Evolutionary conservation across 2,113 vertebrate genomes (phyloP), one percentile per base, ranked within the genome.

Genomic region (Rhea pennata): DNA sequence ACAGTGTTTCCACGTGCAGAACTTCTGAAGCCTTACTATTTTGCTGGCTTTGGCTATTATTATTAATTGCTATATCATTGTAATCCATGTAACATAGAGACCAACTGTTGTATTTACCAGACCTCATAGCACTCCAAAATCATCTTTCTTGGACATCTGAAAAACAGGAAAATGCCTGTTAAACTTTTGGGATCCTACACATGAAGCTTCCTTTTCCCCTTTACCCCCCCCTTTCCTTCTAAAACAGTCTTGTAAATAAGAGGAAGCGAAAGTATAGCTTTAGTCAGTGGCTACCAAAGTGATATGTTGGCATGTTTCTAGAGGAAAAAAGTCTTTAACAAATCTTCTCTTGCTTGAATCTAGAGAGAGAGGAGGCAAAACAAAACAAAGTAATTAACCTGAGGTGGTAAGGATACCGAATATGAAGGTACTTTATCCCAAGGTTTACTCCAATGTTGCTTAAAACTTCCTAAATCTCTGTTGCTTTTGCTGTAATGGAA

Each of bases 141-240:
- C 50, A 61, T 78, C 88, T 89, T 48, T 96, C 93, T 96, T 75
- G 93, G 36, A 53, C 64, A 9, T 69, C 24, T 76, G 87, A 91
- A 81, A 90, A 79, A 70, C 54, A 90, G 96, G 92, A 93, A 93
- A 94, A 81, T 93, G 92, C 82, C 85, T 84, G 7, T 84, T 93
- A 78, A 97, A 96, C 84, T 97, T 93, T 92, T 89, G 80, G 93
- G 89, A 88, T 96, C 87, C 75, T 87, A 15, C n/a, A 21, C 12
- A 5, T 91, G 84, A 97, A 95, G 92, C 95, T 95, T 92, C 82
- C 83, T n/a, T n/a, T 94, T 17, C 29, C 54, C 27, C 54, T 56
- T 26, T 13, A 36, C 42, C 42, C 42, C 44, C 85, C 46, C 88
- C 94, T 92, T 94, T 90, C 88, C 56, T 88, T 26, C 51, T 31